phyloP scores from a whole-genome alignment of 2,888 invertebrate genomes.

The Odontomyia ornata region DNA sequence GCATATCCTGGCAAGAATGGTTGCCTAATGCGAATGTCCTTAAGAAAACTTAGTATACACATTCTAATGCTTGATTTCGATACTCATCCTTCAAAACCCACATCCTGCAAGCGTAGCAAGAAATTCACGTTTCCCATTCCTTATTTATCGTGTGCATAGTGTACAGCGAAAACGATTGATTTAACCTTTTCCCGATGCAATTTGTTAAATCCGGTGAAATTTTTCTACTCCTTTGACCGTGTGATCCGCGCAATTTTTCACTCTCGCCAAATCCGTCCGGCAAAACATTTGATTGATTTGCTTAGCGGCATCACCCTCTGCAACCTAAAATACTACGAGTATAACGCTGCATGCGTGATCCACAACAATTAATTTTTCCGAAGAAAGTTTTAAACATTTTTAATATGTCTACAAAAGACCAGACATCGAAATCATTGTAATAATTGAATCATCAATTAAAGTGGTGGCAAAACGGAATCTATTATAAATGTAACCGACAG shows the following conservation, averaged over 20 bases:
- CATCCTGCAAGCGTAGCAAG: not conserved
- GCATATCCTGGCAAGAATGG: no score
- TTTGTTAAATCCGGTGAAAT: not conserved
- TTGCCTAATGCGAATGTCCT: no score
- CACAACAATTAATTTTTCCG: not conserved
- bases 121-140: not conserved
- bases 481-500: no score
- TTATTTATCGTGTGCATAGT: not conserved
- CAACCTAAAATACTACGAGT: no score
- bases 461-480: not conserved
- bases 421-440: not conserved
- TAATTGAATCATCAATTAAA: constrained; percentile 16
- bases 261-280: no score
- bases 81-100: no score
- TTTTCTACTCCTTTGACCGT: no score
- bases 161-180: not conserved
- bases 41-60: no score
- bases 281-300: no score
- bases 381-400: not conserved
- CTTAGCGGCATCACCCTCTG: no score
- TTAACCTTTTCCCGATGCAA: not conserved
- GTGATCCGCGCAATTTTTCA: no score
- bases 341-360: not conserved
- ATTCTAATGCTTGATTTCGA: no score
- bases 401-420: constrained; percentile 2